Base-by-base conservation (phyloP, 2,888 invertebrate genomes). In the Autographa gamma region DNA sequence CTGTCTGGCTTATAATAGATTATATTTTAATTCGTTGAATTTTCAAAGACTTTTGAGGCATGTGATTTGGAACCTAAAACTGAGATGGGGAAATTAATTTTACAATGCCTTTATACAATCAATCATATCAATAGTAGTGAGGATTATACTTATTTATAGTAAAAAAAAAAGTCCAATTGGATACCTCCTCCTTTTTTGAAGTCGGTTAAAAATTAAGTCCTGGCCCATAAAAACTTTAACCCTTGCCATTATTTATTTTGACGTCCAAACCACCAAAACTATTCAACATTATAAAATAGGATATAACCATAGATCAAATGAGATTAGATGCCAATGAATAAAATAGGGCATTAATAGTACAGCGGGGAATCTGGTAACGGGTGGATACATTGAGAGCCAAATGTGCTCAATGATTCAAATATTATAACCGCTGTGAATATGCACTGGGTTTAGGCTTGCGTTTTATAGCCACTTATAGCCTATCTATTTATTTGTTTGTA, bases 371-470 rank as follows among this genome's bases (percentile, higher is more conserved):
- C 32, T 43, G 11, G 56, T 48, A 31, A 41, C 52, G 62, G 52
- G 56, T 52, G 18, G 69, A 38, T 63, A 56, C 54, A 56, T 19
- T 25, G 54, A 8, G 80, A 74, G 75, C 80, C 76, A 80, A 77
- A 77, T 77, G 80, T 66, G 68, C 76, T 71, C 77, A 68, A 80
- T 77, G 76, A 76, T 71, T 80, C 65, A 25, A 43, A 80, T 71
- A 77, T 71, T 80, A 32, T 80, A 76, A 80, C 68, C 65, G 67
- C 63, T 79, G 54, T 68, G 65, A 76, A 71, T 76, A 63, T 66
- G 68, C 71, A 19, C 18, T 58, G 80, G 80, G 76, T 77, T 80
- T 77, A 38, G 77, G 76, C 71, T 71, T 76, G 77, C 77, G 71
- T 80, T 77, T 77, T 80, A 80, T 71, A 65, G 77, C 52, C 80